phyloP scores from a whole-genome alignment of 2,888 invertebrate species.

The Troides aeacus region DNA sequence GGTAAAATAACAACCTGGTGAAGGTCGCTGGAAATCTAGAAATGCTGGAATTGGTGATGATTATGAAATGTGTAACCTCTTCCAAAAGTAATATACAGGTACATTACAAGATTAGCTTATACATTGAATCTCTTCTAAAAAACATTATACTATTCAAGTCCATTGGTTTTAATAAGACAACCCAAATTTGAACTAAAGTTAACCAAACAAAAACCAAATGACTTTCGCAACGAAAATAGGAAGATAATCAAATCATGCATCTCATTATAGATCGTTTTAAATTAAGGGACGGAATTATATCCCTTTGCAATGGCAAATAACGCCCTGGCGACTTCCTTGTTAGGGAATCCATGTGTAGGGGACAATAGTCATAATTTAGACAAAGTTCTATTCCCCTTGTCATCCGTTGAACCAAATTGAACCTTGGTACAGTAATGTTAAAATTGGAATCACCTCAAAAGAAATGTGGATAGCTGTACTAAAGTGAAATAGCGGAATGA shows the following conservation, averaged over 20 bases:
- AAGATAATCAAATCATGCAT: conserved; percentile 70
- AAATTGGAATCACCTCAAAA: conserved; percentile 36
- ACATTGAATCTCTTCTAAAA: too few species aligned
- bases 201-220: conserved; percentile 31
- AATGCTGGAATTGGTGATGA: too few species aligned
- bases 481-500: conserved; percentile 43
- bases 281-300: conserved; percentile 70
- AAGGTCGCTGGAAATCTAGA: too few species aligned
- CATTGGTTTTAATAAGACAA: too few species aligned
- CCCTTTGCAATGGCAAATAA: conserved; percentile 74
- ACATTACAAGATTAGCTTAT: too few species aligned
- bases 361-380: conserved; percentile 44
- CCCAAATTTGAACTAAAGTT: background rate
- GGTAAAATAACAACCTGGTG: too few species aligned
- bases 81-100: too few species aligned
- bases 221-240: conserved; percentile 31
- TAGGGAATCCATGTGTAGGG: conserved; percentile 62
- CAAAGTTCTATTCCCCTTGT: conserved; percentile 42
- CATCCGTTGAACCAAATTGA: conserved; percentile 28
- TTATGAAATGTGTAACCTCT: too few species aligned
- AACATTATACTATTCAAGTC: too few species aligned
- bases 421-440: conserved; percentile 31
- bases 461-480: conserved; percentile 36
- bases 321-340: conserved; percentile 70
- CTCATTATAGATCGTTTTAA: conserved; percentile 73